Percentiles rank a stretch among this genome's conserved stretches.
These are phyloP conservation scores for Passer domesticus DNA, from an alignment of 2,113 vertebrate genomes.

Conservation along the genomic window DNA sequence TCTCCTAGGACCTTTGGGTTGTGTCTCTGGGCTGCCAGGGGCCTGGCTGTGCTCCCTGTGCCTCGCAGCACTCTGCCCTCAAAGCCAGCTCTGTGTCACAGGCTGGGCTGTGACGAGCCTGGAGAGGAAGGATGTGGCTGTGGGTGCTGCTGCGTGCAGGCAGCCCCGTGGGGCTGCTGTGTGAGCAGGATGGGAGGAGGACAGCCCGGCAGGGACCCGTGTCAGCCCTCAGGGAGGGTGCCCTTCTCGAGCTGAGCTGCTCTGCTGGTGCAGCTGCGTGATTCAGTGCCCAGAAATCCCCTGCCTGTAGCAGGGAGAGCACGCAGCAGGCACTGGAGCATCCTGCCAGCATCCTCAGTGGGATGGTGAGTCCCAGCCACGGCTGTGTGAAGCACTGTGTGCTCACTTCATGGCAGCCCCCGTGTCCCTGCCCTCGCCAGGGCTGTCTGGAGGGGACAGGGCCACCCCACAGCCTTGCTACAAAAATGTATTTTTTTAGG, in stretches of 20 bases:
- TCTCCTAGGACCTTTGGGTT: not conserved
- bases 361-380: not conserved
- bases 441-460: not conserved
- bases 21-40: not conserved
- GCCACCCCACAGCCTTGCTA: not conserved
- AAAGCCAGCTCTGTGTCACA: not conserved
- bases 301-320: not conserved
- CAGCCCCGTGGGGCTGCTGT: not conserved
- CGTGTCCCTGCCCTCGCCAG: accelerated
- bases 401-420: not conserved
- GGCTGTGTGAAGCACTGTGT: accelerated
- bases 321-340: not conserved
- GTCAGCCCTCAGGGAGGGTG: not conserved
- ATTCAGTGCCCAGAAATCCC: not conserved
- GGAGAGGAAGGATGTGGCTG: constrained; percentile 20
- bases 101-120: not conserved
- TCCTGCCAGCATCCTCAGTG: not conserved
- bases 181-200: not conserved
- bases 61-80: accelerated
- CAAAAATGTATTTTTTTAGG: no score
- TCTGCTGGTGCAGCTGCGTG: not conserved
- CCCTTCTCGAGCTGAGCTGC: not conserved
- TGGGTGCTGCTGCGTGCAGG: not conserved
- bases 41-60: accelerated
- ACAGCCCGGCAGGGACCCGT: not conserved